These are phyloP conservation scores for Litoditis marina DNA, from an alignment of 2,888 invertebrate species.

Conservation along the genomic window DNA sequence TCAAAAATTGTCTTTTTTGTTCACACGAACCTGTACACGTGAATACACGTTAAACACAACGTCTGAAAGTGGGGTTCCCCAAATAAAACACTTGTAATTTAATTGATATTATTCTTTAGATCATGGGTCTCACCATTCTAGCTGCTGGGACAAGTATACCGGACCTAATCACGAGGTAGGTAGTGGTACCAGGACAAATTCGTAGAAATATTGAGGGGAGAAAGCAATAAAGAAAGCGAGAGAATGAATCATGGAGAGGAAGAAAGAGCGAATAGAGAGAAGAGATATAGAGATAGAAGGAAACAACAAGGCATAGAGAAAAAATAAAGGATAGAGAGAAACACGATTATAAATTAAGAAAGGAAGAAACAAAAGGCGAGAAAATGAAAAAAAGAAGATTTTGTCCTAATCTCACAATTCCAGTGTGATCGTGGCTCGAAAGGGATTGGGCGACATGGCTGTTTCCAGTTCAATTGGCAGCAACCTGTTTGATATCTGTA, in stretches of 20 bases:
- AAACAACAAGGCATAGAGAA: neutral
- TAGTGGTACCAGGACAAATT: too few relatives aligned
- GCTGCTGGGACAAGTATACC: slow-evolving; percentile 97
- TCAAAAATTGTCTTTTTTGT: too few relatives aligned
- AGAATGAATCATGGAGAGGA: too few relatives aligned
- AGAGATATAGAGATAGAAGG: too few relatives aligned
- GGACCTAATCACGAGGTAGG: slow-evolving; percentile 81
- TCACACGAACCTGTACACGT: too few relatives aligned
- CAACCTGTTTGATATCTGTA: slow-evolving; percentile 98
- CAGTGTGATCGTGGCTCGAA: slow-evolving; percentile 93
- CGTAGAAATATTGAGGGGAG: too few relatives aligned
- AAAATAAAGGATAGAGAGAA: neutral
- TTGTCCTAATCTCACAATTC: neutral
- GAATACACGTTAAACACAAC: too few relatives aligned
- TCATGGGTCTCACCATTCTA: slow-evolving; percentile 94
- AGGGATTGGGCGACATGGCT: slow-evolving; percentile 98
- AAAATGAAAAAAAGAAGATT: neutral
- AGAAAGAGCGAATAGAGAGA: too few relatives aligned
- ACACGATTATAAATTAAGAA: neutral
- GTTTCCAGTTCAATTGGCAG: slow-evolving; percentile 97
- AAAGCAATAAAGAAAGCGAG: too few relatives aligned
- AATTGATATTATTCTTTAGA: slow-evolving; percentile 64
- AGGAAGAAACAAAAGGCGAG: neutral
- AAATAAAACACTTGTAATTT: too few relatives aligned
- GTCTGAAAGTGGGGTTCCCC: too few relatives aligned